phyloP scores from a whole-genome alignment of 2,113 vertebrate species.

The Nannospalax galili region DNA sequence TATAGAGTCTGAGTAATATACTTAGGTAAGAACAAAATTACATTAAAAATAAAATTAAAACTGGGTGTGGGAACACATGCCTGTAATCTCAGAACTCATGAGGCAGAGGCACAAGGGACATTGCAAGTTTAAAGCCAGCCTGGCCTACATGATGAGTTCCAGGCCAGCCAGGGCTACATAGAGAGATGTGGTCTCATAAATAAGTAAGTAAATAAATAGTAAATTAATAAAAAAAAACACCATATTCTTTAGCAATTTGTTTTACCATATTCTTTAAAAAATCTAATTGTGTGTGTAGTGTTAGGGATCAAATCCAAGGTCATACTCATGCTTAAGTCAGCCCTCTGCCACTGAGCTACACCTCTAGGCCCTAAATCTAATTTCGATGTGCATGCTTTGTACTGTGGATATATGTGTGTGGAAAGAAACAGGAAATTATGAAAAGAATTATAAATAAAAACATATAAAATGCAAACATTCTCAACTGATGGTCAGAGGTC shows the following conservation, averaged over 20 bases:
- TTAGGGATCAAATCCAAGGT: not conserved
- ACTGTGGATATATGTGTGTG: not conserved
- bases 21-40: slow-evolving; percentile 7
- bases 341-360: not conserved
- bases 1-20: not conserved
- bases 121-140: not conserved
- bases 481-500: not conserved
- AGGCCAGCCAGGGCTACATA: not conserved
- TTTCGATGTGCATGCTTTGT: not conserved
- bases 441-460: slow-evolving; percentile 46
- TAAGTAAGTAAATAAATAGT: no score
- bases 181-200: not conserved
- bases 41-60: slow-evolving; percentile 44
- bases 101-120: not conserved
- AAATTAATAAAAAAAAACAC: not conserved
- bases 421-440: not conserved
- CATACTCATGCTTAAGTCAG: not conserved
- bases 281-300: not conserved
- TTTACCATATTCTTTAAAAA: not conserved
- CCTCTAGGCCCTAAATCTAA: not conserved
- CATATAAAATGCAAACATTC: not conserved
- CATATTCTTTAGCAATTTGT: not conserved
- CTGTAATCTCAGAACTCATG: not conserved
- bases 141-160: not conserved
- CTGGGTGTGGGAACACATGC: not conserved